Percentiles rank a stretch among this genome's conserved stretches.
Evolutionary conservation across 2,888 invertebrate genomes (phyloP).

Genomic region (Hirtodrosophila confusa): DNA sequence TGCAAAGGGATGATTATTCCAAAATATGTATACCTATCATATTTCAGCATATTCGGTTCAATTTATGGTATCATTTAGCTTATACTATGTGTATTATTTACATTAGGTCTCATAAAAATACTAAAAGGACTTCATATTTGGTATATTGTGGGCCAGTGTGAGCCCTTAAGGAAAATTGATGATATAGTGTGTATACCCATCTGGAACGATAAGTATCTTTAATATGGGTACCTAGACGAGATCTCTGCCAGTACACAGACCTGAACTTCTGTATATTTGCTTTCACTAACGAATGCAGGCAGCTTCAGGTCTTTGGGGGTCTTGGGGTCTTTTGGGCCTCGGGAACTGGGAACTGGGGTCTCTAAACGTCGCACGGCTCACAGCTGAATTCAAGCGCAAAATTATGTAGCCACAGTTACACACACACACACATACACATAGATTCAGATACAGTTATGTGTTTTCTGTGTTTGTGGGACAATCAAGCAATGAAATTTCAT

Average conservation of each 20-base stretch:
- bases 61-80: no score
- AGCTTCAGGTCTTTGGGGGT: slow-evolving; percentile 43
- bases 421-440: slow-evolving; percentile 24
- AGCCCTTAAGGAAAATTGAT: background rate
- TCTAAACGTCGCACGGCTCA: slow-evolving; percentile 72
- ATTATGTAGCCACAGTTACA: slow-evolving; percentile 74
- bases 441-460: slow-evolving; percentile 31
- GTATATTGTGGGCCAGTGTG: no score
- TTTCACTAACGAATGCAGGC: slow-evolving; percentile 79
- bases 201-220: slow-evolving; percentile 23
- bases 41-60: no score
- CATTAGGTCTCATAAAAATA: no score
- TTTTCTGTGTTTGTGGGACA: slow-evolving; percentile 66
- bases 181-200: slow-evolving; percentile 30
- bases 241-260: slow-evolving; percentile 24
- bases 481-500: slow-evolving; percentile 81
- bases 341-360: slow-evolving; percentile 26
- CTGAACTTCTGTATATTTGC: slow-evolving; percentile 61
- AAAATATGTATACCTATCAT: no score
- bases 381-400: slow-evolving; percentile 78
- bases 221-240: slow-evolving; percentile 46
- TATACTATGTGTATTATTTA: no score
- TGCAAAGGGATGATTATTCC: no score
- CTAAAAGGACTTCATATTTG: no score
- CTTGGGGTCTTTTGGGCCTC: slow-evolving; percentile 51